phyloP scores from a whole-genome alignment of 2,797 vertebrate species.

The Dicrostonyx torquatus region DNA sequence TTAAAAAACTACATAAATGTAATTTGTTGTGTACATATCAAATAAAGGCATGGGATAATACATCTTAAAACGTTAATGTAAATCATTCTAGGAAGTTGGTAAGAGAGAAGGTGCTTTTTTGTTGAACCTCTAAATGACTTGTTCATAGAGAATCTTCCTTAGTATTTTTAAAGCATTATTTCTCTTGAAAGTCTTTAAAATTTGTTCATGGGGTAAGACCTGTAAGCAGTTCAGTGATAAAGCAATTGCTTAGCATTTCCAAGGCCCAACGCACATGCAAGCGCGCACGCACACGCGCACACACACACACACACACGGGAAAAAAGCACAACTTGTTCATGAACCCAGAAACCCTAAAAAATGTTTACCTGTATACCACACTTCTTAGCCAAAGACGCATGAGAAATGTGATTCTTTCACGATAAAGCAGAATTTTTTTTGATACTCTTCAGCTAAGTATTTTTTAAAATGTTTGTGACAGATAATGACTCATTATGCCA shows the following conservation, averaged over 20 bases:
- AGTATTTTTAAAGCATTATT: not conserved
- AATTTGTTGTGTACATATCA: not conserved
- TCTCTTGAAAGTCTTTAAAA: not conserved
- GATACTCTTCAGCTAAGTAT: not conserved
- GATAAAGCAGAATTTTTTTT: not conserved
- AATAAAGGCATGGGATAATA: not conserved
- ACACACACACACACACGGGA: not conserved
- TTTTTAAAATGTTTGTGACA: not conserved
- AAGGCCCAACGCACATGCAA: not conserved
- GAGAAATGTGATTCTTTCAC: not conserved
- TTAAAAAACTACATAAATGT: not conserved
- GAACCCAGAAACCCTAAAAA: not conserved
- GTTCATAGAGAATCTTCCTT: not conserved
- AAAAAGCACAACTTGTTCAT: not conserved
- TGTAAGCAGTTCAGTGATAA: not conserved
- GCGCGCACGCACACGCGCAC: too few relatives aligned
- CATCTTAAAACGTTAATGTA: not conserved
- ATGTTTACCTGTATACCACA: not conserved
- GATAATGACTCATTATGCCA: slow-evolving; percentile 6
- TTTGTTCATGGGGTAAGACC: not conserved
- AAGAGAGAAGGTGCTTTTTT: not conserved
- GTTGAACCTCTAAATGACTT: not conserved
- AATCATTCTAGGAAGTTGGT: not conserved
- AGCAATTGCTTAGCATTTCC: not conserved
- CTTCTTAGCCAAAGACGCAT: not conserved